phyloP scores from a whole-genome alignment of 2,113 vertebrate species.

The Otolemur garnettii region DNA sequence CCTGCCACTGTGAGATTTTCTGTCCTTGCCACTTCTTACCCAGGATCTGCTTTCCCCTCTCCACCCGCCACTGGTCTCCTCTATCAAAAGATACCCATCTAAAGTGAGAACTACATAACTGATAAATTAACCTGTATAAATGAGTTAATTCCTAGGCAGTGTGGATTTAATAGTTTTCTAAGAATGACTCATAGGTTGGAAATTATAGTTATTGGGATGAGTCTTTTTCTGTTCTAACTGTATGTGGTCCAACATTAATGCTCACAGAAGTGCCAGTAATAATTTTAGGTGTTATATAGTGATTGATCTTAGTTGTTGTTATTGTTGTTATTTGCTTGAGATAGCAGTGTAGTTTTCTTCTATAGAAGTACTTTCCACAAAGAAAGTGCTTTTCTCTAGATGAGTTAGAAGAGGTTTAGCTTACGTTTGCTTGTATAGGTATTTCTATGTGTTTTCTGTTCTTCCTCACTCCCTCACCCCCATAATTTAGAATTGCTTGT shows the following conservation, averaged over 20 bases:
- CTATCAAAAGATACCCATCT: neutral
- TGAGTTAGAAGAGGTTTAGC: neutral
- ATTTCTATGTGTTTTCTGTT: neutral
- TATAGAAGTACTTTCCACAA: conserved; percentile 17
- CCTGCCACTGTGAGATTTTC: neutral
- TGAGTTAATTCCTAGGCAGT: conserved; percentile 1
- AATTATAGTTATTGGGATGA: neutral
- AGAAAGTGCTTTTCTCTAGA: neutral
- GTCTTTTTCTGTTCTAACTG: neutral
- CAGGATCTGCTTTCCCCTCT: neutral
- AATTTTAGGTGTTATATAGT: neutral
- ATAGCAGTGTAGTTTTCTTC: neutral
- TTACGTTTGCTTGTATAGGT: neutral
- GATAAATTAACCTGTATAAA: neutral
- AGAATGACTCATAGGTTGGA: neutral
- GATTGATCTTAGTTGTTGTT: conserved; percentile 23
- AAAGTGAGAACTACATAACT: neutral
- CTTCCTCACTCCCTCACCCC: neutral
- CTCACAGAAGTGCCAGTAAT: neutral
- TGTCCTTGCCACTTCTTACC: neutral
- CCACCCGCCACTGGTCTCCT: neutral
- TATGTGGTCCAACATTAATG: neutral
- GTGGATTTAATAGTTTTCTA: conserved; percentile 22
- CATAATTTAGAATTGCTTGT: neutral
- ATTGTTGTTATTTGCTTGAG: neutral